Conservation (phyloP, 2,797 vertebrate genomes). For the Anguilla pacifica region DNA sequence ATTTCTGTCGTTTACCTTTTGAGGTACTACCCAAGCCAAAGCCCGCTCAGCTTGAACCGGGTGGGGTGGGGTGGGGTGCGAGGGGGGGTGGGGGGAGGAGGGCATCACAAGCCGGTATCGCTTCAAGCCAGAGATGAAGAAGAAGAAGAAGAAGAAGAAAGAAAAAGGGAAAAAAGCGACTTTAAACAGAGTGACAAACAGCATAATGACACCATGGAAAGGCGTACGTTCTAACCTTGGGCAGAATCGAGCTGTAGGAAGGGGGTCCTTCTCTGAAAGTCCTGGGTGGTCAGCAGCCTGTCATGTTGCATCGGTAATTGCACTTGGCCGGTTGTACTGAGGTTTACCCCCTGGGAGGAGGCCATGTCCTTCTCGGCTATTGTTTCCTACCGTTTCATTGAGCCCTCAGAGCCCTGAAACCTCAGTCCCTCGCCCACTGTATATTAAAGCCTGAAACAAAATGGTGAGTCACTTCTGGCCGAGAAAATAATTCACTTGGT, state of each 20-base stretch:
- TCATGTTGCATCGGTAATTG: slow-evolving; percentile 38
- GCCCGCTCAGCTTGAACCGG: background rate
- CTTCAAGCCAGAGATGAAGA: background rate
- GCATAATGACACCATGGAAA: slow-evolving; percentile 51
- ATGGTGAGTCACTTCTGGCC: background rate
- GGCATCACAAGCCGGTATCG: background rate
- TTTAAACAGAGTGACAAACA: slow-evolving; percentile 2
- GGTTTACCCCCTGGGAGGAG: background rate
- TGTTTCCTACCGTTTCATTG: background rate
- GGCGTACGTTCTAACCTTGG: slow-evolving; percentile 25
- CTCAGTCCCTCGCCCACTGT: background rate
- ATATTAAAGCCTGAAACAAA: background rate
- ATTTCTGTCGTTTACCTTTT: background rate
- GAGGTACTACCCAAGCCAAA: background rate
- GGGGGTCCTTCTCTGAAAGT: slow-evolving; percentile 61
- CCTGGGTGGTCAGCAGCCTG: slow-evolving; percentile 57
- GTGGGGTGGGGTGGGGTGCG: too few relatives aligned
- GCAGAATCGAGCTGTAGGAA: slow-evolving; percentile 47
- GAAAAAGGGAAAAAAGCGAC: slow-evolving; percentile 45
- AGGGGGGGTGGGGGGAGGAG: background rate
- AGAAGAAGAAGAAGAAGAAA: slow-evolving; percentile 22
- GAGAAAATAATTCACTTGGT: background rate
- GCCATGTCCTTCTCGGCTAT: slow-evolving; percentile 2
- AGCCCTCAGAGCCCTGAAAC: background rate
- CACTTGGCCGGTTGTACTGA: background rate